Evolutionary conservation across 1,140 invertebrate genomes (phyloP).

Genomic region (Oedothorax gibbosus): DNA sequence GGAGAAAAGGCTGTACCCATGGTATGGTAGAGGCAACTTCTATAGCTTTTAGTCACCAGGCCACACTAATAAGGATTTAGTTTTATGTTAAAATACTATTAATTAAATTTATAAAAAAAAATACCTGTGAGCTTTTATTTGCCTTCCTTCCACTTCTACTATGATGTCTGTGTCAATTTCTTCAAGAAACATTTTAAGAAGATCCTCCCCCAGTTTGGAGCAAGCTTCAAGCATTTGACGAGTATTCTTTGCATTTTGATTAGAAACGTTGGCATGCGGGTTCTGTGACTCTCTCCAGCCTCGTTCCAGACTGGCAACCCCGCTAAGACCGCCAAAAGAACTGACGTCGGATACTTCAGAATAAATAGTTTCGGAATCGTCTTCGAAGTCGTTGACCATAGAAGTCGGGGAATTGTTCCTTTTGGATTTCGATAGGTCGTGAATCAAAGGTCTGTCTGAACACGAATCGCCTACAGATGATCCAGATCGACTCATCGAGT

Average conservation of each 20-base stretch:
- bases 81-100: too few species aligned
- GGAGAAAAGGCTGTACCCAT: neutral
- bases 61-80: too few species aligned
- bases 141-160: constrained; percentile 77
- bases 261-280: constrained; percentile 65
- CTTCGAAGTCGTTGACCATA: constrained; percentile 56
- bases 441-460: constrained; percentile 18
- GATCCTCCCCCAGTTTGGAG: constrained; percentile 82
- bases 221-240: constrained; percentile 69
- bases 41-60: too few species aligned
- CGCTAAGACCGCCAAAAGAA: constrained; percentile 46
- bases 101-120: constrained; percentile 41
- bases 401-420: constrained; percentile 23
- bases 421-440: constrained; percentile 31
- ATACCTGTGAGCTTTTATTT: constrained; percentile 84
- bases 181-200: constrained; percentile 88
- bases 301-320: constrained; percentile 63
- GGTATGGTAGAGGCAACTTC: too few species aligned
- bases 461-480: constrained; percentile 20
- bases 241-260: constrained; percentile 6
- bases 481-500: constrained; percentile 36
- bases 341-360: constrained; percentile 63
- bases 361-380: constrained; percentile 62
- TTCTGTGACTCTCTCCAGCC: constrained; percentile 72
- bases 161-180: constrained; percentile 86